Base-by-base conservation (phyloP, 2,888 invertebrate genomes). In the Amblyjoppa fuscipennis region DNA sequence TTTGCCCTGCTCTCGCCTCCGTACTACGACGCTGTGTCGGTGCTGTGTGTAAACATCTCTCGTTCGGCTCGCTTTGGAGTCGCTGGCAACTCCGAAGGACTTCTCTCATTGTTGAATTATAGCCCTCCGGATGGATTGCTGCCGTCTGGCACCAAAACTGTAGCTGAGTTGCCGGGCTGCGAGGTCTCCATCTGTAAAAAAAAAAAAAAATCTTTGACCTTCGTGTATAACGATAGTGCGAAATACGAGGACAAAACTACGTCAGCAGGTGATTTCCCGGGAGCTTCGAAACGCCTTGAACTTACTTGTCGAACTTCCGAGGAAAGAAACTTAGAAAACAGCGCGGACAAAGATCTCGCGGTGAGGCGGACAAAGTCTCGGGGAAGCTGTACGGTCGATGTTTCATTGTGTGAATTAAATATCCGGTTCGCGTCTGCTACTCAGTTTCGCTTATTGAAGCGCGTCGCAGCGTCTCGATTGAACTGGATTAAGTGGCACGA, bases 51-150 rank as follows among this genome's bases (percentile, higher is more conserved):
- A 59, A 59, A 59, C 59, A 59, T 20, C 34, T 31, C 71, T 0
- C 51, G 31, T 13, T 73, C 59, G 25, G n/a, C 16, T 38, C 38
- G 56, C 20, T 56, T 2, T 13, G 45, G 3, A 11, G 41, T 68
- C 61, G 28, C 31, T n/a, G 16, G 28, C 16, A 11, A 69, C 69
- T 49, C n/a, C 64, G 64, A 61, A 74, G 73, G 68, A 49, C 73
- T 71, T 73, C 53, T 77, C 56, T 45, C 82, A 56, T 83, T 78
- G 66, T 78, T 78, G 73, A 83, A 51, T 83, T 78, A 78, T 59
- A 74, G 49, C 49, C 49, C 73, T 56, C 49, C 34, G 64, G 5
- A n/a, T 13, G 5, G 25, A 6, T 59, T 59, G 59, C n/a, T 13
- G 20, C 34, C 13, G 56, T 38, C 6, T 34, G n/a, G 16, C 38